Evolutionary conservation across 2,888 invertebrate species (phyloP), one percentile per base, ranked within the genome.

Genomic region (Asteroscopus sphinx): DNA sequence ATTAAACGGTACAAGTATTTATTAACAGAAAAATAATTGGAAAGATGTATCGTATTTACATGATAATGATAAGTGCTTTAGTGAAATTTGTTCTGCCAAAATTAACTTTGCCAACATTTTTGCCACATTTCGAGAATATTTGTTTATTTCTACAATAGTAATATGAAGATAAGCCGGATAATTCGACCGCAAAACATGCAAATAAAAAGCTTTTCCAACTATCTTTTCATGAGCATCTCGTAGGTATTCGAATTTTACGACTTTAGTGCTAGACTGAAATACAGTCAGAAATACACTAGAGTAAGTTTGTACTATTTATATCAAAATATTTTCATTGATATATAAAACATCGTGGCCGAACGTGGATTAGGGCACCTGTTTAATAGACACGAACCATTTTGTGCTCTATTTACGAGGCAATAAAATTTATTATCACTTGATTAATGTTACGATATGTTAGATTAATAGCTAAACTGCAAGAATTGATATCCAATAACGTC

Each of bases 241-340:
- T 3, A 12, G n/a, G 21, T 21, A 44, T 44, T 52, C 6, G 17
- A 36, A 52, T 42, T 69, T 55, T 49, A 69, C 48, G 57, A 57
- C 37, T 47, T 39, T n/a, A 28, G 21, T 37, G 21, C 25, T 44
- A 25, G 17, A 37, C 37, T 46, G 11, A 52, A 58, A 56, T 42
- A 41, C 28, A 54, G 25, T 51, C 32, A 13, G 11, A 36, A 52
- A 52, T 40, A 44, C 16, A 45, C n/a, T 28, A 32, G 11, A 46
- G 11, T 52, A 59, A 44, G 36, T 55, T 56, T 12, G 15, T 17
- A 32, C 52, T 67, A 67, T 69, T 55, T 58, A 49, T 53, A 63
- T 16, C 54, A 44, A 60, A 68, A 68, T 45, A 68, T 45, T 64
- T 71, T 55, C 47, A 58, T 53, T 58, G 52, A 55, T 39, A 44